These are phyloP conservation scores for Diplodus puntazzo DNA, from an alignment of 2,797 vertebrate genomes.

Conservation along the genomic window DNA sequence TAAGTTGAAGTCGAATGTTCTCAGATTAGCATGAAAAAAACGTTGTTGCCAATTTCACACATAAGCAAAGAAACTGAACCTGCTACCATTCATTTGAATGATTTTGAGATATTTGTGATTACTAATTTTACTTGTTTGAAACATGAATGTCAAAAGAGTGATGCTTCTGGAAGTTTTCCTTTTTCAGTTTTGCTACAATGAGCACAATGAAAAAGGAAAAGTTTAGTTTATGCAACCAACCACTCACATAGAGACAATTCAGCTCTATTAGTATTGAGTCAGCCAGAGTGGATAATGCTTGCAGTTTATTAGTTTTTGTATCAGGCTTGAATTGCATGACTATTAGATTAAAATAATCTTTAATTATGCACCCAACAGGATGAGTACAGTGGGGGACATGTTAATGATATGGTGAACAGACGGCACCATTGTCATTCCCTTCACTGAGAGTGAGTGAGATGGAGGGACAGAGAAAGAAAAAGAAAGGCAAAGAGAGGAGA, in stretches of 20 bases:
- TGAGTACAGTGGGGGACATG: conserved; percentile 69
- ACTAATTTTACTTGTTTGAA: conserved; percentile 7
- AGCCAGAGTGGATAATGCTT: conserved; percentile 38
- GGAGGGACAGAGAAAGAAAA: conserved; percentile 27
- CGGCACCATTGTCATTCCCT: conserved; percentile 71
- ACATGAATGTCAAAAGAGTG: not conserved
- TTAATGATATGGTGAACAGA: conserved; percentile 78
- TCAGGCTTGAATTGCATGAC: conserved; percentile 54
- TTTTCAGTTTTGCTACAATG: not conserved
- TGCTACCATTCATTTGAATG: not conserved
- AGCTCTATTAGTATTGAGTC: conserved; percentile 27
- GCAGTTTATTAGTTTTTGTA: conserved; percentile 61
- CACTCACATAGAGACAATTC: conserved; percentile 9
- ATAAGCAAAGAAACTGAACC: not conserved
- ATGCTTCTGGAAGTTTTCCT: not conserved
- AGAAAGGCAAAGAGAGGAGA: conserved; percentile 26
- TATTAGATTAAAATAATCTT: conserved; percentile 74
- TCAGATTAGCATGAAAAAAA: not conserved
- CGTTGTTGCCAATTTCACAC: conserved; percentile 1
- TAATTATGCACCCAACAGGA: conserved; percentile 65
- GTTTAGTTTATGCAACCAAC: not conserved
- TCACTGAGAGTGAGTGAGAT: conserved; percentile 54
- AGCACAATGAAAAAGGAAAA: not conserved
- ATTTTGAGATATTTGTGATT: conserved; percentile 20
- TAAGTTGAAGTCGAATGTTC: not conserved